Conservation (phyloP, 1,140 invertebrate genomes). For the Batillaria attramentaria region DNA sequence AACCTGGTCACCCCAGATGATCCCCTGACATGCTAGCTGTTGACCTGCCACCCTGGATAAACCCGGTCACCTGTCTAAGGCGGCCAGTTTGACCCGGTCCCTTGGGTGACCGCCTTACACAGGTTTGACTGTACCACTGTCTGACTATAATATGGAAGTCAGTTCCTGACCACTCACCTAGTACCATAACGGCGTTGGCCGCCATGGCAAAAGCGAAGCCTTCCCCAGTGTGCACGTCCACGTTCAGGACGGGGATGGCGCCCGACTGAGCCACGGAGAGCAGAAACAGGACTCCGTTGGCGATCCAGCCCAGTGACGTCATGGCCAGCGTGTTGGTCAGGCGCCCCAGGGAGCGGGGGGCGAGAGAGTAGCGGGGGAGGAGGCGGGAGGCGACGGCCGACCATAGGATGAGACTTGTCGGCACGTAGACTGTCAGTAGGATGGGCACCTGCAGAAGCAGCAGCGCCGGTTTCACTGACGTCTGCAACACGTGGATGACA, state of each 20-base stretch:
- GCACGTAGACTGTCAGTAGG: neutral
- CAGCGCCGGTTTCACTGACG: neutral
- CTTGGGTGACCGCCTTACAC: neutral
- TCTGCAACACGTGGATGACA: too few species aligned
- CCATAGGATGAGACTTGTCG: neutral
- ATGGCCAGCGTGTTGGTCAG: neutral
- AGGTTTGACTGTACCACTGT: too few species aligned
- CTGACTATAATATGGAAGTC: neutral
- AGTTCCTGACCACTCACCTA: neutral
- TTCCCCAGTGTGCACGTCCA: neutral
- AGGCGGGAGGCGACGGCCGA: neutral
- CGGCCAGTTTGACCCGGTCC: neutral
- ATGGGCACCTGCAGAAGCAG: neutral
- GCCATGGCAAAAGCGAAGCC: neutral
- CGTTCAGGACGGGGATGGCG: neutral
- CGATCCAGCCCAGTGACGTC: neutral
- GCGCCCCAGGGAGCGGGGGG: neutral
- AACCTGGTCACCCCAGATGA: neutral
- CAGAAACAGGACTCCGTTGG: neutral
- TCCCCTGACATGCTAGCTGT: neutral
- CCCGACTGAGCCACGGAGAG: neutral
- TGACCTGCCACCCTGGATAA: neutral
- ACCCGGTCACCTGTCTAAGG: neutral
- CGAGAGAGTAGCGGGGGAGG: neutral
- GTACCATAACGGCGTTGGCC: neutral